Evolutionary conservation across 2,888 invertebrate genomes (phyloP).

Genomic region (Paralinhomoeus sp.): DNA sequence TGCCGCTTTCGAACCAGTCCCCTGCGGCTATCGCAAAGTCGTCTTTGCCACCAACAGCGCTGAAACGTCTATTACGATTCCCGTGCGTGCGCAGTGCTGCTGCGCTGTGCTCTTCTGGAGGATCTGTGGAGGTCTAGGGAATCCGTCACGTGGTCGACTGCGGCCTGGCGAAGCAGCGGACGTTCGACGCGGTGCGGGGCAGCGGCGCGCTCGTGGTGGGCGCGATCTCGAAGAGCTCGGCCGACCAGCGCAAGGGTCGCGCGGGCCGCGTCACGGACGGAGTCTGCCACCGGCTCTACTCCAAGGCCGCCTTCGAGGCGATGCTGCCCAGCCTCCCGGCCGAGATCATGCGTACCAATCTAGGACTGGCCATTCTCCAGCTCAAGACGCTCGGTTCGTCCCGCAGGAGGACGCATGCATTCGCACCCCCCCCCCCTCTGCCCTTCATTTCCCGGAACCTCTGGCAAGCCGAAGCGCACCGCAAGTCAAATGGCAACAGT

Average conservation of each 20-base stretch:
- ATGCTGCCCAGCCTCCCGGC: constrained; percentile 21
- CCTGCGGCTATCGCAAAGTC: neutral
- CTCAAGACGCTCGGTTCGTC: constrained; percentile 10
- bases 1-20: constrained; percentile 14
- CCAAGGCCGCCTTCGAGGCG: constrained; percentile 15
- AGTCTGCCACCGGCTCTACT: constrained; percentile 26
- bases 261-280: constrained; percentile 28
- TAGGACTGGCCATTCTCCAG: neutral
- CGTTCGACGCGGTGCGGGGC: constrained; percentile 22
- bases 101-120: too few species aligned
- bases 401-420: too few species aligned
- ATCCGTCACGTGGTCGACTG: constrained; percentile 26
- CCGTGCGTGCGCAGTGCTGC: constrained; percentile 6
- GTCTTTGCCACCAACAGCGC: neutral
- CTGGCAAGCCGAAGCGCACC: too few species aligned
- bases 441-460: too few species aligned
- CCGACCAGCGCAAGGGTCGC: constrained; percentile 28
- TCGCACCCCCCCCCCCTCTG: too few species aligned
- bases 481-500: too few species aligned
- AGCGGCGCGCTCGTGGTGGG: constrained; percentile 18
- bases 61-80: constrained; percentile 24
- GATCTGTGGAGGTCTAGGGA: too few species aligned
- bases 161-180: constrained; percentile 26
- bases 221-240: constrained; percentile 24
- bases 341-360: constrained; percentile 12